These are phyloP conservation scores for Monodelphis domestica DNA, from an alignment of 2,797 vertebrate genomes.

Conservation along the genomic window DNA sequence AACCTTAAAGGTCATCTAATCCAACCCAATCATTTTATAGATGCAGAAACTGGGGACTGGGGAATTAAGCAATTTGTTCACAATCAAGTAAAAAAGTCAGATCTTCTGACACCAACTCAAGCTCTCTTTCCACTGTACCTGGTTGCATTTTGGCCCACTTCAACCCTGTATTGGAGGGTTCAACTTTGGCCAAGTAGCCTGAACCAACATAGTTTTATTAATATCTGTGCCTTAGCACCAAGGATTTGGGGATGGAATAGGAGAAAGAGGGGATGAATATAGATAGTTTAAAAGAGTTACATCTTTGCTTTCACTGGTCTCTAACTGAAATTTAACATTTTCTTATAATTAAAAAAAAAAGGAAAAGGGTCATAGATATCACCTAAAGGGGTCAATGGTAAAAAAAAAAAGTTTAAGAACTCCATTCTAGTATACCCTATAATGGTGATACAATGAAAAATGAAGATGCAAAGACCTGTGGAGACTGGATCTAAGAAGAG, in stretches of 20 bases:
- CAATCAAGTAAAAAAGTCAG: not conserved
- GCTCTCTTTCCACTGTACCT: not conserved
- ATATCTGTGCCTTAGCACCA: not conserved
- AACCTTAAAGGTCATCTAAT: not conserved
- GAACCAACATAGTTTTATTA: not conserved
- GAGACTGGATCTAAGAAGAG: not conserved
- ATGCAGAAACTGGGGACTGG: not conserved
- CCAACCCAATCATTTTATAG: not conserved
- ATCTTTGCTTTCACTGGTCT: not conserved
- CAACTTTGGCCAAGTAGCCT: not conserved
- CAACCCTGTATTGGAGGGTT: not conserved
- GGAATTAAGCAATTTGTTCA: not conserved
- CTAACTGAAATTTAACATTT: not conserved
- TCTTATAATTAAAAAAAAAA: no score
- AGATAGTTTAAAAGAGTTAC: not conserved
- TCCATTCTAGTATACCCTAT: not conserved
- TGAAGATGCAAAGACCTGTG: not conserved
- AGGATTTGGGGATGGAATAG: not conserved
- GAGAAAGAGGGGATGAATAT: not conserved
- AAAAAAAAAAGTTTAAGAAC: not conserved
- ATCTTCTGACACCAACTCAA: not conserved
- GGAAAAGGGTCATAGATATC: not conserved
- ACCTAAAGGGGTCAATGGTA: not conserved
- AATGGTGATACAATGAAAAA: not conserved
- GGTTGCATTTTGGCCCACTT: not conserved